Evolutionary conservation across 2,888 invertebrate species (phyloP), one percentile per base, ranked within the genome.

Genomic region (Nemotelus nigrinus): DNA sequence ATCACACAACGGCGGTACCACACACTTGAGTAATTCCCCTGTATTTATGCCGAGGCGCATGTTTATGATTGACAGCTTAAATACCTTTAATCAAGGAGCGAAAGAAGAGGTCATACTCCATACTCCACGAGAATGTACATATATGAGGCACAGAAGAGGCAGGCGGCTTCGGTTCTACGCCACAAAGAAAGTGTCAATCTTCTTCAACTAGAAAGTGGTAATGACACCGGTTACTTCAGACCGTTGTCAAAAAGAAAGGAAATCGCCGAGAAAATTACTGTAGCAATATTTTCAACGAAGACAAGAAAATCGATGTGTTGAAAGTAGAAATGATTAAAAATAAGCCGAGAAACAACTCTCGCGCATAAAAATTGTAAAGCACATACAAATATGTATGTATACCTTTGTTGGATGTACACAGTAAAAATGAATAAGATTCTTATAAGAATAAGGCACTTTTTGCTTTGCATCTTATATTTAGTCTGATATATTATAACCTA

Each of bases 141-240:
- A 25, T 25, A 25, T 25, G 25, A 25, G 25, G 25, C 25, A 25
- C 25, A 25, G 25, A 1, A 25, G 39, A 41, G 45, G 5, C 57
- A n/a, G 43, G 65, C 76, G 76, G 76, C 64, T 55, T 76, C 6
- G 3, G 44, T 53, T 47, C 3, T 47, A 25, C 8, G 63, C 67
- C 57, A 79, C 78, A 79, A 79, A 79, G 79, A 78, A 79, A 79
- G 76, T 79, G 79, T 78, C 79, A 79, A 79, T 79, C 79, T 79
- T 79, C 76, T 47, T 79, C 79, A 79, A 76, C 50, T 48, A 67
- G 63, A 78, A 76, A 78, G 76, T 79, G 77, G 77, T 63, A 77
- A 77, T 70, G 70, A 63, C 41, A 77, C 57, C 47, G 47, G 67
- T 77, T 68, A 77, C 68, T 76, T 76, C 39, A 3, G 76, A 76